Conservation (phyloP, 2,113 vertebrate genomes). For the Cynopterus brachyotis region DNA sequence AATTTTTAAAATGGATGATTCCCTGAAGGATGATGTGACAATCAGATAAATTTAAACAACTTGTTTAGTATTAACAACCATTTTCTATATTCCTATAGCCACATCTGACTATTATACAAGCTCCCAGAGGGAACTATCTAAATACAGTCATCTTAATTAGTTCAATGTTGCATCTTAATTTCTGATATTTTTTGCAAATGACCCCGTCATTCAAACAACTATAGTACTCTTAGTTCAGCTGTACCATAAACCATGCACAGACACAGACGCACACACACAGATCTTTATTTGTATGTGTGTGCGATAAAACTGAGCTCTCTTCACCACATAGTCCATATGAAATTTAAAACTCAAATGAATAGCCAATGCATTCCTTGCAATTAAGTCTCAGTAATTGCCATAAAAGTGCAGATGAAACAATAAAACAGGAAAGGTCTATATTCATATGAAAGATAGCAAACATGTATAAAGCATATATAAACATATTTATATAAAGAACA, state of each 20-base stretch:
- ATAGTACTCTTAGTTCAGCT: neutral
- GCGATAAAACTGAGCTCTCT: neutral
- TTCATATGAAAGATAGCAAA: neutral
- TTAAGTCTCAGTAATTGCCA: neutral
- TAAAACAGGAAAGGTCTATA: neutral
- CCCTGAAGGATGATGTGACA: neutral
- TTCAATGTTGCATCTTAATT: conserved; percentile 33
- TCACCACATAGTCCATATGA: neutral
- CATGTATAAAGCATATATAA: neutral
- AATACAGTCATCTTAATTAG: neutral
- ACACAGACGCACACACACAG: neutral
- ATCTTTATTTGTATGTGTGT: neutral
- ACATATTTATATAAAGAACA: too few relatives aligned
- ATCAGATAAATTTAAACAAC: neutral
- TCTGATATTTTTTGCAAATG: neutral
- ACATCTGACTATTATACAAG: neutral
- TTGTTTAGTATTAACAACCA: neutral
- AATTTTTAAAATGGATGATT: neutral
- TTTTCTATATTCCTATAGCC: neutral
- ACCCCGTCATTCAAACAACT: neutral
- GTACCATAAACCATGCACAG: neutral
- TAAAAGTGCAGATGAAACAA: neutral
- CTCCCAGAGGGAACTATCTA: neutral
- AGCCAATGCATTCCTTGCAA: neutral
- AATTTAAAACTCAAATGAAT: neutral